phyloP scores from a whole-genome alignment of 2,888 invertebrate genomes.

The Mycogona germanica region DNA sequence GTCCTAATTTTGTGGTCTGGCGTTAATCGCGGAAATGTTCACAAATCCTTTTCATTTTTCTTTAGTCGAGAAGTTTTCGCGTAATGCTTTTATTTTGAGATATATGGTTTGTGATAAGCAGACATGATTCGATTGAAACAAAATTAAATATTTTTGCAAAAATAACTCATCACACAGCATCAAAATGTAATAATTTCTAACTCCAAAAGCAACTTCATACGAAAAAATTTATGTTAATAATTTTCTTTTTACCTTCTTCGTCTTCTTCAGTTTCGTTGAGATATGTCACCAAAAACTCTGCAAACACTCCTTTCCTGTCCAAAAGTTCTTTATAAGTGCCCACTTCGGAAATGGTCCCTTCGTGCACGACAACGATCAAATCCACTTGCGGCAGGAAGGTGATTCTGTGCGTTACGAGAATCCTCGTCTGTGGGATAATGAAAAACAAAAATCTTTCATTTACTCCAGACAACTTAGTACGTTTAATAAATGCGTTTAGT shows the following conservation, averaged over 20 bases:
- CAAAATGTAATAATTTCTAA: no score
- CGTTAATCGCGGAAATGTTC: no score
- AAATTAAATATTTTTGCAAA: no score
- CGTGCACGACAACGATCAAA: slow-evolving; percentile 37
- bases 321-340: slow-evolving; percentile 40
- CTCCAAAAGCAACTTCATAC: neutral
- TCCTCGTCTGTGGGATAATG: slow-evolving; percentile 33
- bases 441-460: slow-evolving; percentile 7
- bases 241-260: slow-evolving; percentile 6
- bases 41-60: no score
- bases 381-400: slow-evolving; percentile 38
- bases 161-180: no score
- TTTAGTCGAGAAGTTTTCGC: no score
- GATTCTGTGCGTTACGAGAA: slow-evolving; percentile 40
- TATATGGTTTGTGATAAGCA: no score
- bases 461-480: neutral
- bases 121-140: no score
- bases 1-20: no score
- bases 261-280: slow-evolving; percentile 30
- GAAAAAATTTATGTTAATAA: neutral
- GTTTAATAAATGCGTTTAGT: neutral
- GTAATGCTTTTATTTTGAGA: no score
- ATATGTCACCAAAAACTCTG: slow-evolving; percentile 37
- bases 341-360: slow-evolving; percentile 37
- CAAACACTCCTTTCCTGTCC: slow-evolving; percentile 36